Conservation (phyloP, 23 tunicate species). For the Halocynthia aurantium region DNA sequence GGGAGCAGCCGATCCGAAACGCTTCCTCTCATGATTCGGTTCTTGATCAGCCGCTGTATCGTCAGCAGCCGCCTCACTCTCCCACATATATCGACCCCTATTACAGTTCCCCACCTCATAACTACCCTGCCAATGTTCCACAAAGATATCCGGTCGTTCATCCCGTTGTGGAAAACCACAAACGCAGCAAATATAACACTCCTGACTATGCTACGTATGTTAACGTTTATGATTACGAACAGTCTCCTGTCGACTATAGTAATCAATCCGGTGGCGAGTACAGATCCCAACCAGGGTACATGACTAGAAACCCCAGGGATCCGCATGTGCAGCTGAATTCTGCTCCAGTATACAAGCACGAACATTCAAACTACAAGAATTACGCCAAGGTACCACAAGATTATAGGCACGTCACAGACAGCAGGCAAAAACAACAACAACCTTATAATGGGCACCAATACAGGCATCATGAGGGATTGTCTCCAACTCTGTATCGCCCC, state of each 20-base stretch:
- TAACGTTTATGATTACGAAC: constrained; percentile 25
- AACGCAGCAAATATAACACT: constrained; percentile 10
- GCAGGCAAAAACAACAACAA: constrained; percentile 17
- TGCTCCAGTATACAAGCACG: background rate
- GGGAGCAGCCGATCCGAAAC: constrained; percentile 25
- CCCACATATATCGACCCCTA: constrained; percentile 5
- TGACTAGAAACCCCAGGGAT: background rate
- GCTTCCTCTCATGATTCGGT: constrained; percentile 82
- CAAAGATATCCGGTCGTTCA: constrained; percentile 18
- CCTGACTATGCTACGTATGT: constrained; percentile 27
- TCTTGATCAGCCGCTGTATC: constrained; percentile 52
- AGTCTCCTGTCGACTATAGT: constrained; percentile 16
- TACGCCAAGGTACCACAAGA: constrained; percentile 19
- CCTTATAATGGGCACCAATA: constrained; percentile 29
- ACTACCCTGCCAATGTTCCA: constrained; percentile 28
- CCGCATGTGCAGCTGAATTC: background rate
- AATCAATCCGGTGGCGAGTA: background rate
- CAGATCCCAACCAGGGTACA: background rate
- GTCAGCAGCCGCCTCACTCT: constrained; percentile 2
- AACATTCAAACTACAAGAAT: constrained; percentile 9
- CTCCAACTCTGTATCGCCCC: constrained; percentile 24
- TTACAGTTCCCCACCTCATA: constrained; percentile 11
- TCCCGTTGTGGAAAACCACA: constrained; percentile 5
- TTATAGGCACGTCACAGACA: constrained; percentile 1
- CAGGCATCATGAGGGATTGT: constrained; percentile 17